These are phyloP conservation scores for Hedya salicella DNA, from an alignment of 2,888 invertebrate species.

Conservation along the genomic window DNA sequence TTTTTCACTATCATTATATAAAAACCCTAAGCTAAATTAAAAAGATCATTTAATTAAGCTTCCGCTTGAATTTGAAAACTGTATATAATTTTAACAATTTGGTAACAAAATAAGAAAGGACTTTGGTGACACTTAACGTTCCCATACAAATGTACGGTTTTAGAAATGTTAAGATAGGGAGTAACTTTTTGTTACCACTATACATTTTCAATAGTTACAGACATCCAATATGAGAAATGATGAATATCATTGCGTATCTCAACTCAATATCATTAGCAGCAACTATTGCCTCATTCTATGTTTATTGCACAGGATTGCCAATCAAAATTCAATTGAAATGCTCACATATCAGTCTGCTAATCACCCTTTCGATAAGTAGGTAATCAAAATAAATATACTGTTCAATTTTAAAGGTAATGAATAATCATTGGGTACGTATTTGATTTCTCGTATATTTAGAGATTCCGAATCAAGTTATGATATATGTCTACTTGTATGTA, in stretches of 20 bases:
- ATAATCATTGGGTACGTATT: background rate
- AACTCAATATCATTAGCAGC: background rate
- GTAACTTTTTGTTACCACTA: too few species aligned
- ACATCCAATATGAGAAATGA: background rate
- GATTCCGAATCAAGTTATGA: background rate
- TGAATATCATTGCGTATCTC: background rate
- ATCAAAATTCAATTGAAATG: conserved; percentile 5
- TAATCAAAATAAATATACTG: background rate
- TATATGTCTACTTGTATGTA: too few species aligned
- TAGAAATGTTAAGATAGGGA: too few species aligned
- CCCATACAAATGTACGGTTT: too few species aligned
- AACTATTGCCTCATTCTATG: background rate
- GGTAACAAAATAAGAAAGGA: too few species aligned
- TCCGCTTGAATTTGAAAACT: too few species aligned
- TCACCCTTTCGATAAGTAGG: background rate
- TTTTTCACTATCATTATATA: too few species aligned
- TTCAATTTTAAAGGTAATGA: background rate
- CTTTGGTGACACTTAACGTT: too few species aligned
- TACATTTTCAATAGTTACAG: too few species aligned
- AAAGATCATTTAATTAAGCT: too few species aligned
- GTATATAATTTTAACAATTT: too few species aligned
- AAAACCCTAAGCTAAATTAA: too few species aligned
- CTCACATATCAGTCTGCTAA: background rate
- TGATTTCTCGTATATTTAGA: background rate
- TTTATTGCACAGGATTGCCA: conserved; percentile 16